Evolutionary conservation across 1,140 invertebrate genomes (phyloP), one percentile per base, ranked within the genome.

Genomic region (Coelopa frigida): DNA sequence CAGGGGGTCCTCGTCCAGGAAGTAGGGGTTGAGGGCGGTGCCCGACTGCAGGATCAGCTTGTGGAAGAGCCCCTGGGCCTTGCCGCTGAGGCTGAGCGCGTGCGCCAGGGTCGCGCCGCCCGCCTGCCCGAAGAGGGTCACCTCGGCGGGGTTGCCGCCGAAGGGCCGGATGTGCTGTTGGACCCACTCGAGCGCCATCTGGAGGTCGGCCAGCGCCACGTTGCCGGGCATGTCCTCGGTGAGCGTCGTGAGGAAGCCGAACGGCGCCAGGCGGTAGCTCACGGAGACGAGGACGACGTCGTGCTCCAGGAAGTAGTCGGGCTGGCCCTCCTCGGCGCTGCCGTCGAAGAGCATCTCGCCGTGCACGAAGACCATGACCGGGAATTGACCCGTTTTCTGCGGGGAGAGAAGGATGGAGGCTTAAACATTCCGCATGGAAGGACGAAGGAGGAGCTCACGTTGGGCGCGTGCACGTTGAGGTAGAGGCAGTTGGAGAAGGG

Each of bases 271-370:
- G 65, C 89, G 79, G 58, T 88, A 93, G 63, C 93, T 90, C 1
- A 84, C 70, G 0, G 83, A 81, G 3, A 92, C 84, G 0, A 91
- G 72, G 4, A 93, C 64, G 1, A 90, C 73, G 50, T 89, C 82
- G 40, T 79, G 73, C 42, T 87, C 83, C 5, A 91, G 70, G 1
- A 93, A 65, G 53, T 80, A 80, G 51, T 87, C 82, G 0, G 85
- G 82, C 6, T 81, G 80, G 47, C 83, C 84, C 2, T 75, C 78
- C 44, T 78, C 78, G 0, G 77, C 48, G 8, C 59, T 53, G 8
- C 66, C 66, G 31, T 67, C 61, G 39, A 62, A 65, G 5, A 69
- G 45, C 59, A 66, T 64, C 47, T 76, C 51, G 54, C 69, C 67
- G 37, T 70, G 67, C 5, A 70, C 55, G n/a, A 64, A 70, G 20